These are phyloP conservation scores for Noctua pronuba DNA, from an alignment of 2,888 invertebrate genomes.

Conservation along the genomic window DNA sequence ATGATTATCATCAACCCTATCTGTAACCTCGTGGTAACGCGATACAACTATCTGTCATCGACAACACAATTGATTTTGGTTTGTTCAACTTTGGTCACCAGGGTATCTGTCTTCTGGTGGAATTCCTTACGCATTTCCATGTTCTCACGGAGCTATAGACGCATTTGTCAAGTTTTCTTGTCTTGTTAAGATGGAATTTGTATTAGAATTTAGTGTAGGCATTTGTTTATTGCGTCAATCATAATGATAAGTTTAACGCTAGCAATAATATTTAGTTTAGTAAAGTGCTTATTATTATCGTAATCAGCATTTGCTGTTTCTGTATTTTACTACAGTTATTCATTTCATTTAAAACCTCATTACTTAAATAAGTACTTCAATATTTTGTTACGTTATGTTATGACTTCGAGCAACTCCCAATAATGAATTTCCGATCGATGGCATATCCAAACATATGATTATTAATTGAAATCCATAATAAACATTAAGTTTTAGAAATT, in stretches of 20 bases:
- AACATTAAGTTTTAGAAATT: conserved; percentile 82
- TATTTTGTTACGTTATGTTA: conserved; percentile 45
- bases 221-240: conserved; percentile 30
- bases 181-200: conserved; percentile 39
- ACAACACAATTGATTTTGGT: conserved; percentile 59
- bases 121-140: conserved; percentile 55
- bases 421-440: conserved; percentile 74
- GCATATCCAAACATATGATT: conserved; percentile 76
- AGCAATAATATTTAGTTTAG: conserved; percentile 24
- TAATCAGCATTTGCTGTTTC: conserved; percentile 22
- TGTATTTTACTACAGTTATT: conserved; percentile 19
- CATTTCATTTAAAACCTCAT: conserved; percentile 17
- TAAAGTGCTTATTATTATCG: conserved; percentile 22
- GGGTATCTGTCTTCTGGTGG: conserved; percentile 58
- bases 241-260: conserved; percentile 11
- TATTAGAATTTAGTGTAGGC: conserved; percentile 35
- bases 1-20: conserved; percentile 79
- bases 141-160: conserved; percentile 39
- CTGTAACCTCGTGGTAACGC: conserved; percentile 62
- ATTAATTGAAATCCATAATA: conserved; percentile 78
- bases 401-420: conserved; percentile 65
- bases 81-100: conserved; percentile 54
- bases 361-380: conserved; percentile 30
- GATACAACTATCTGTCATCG: conserved; percentile 64
- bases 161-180: conserved; percentile 53